Evolutionary conservation across 2,888 invertebrate species (phyloP), one percentile per base, ranked within the genome.

Genomic region (Acanthoscelides obtectus): DNA sequence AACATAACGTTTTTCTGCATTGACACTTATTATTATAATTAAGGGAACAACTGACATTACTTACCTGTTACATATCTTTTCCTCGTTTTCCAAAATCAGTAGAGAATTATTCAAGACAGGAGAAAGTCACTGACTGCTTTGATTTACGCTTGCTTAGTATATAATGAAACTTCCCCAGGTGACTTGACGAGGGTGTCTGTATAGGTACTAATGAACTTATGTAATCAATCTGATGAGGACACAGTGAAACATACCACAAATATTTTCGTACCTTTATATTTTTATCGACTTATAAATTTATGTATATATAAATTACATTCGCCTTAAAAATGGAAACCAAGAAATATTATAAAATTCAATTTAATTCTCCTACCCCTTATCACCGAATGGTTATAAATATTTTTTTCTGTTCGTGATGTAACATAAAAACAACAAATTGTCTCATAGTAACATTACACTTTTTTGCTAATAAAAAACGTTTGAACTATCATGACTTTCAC

Each of bases 271-370:
- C 78, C 78, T 77, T 78, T 79, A 78, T 80, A 45, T 45, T 78
- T 77, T 79, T 79, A 74, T 78, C 75, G 75, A 77, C 74, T 79
- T 79, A 79, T 79, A 80, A 79, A 80, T 79, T 79, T 77, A 78
- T 79, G 78, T 78, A 78, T 79, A 78, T 80, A 80, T 79, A 80
- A 80, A 80, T 79, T 80, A 81, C 80, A 81, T 78, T 81, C 78
- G 79, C 80, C 80, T 80, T 79, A 79, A 79, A 79, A 81, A 81
- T 80, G 75, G 72, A 80, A 80, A 79, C 77, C 76, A 80, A 77
- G 77, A 79, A 80, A 45, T 78, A 80, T 80, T 80, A 80, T 80
- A 80, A 80, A 81, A 79, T 80, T 77, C 77, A 77, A 78, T 78
- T 75, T 78, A 79, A 78, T 77, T 77, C 78, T 76, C 75, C 79